These are phyloP conservation scores for Tyto alba DNA, from an alignment of 2,113 vertebrate genomes.

Conservation along the genomic window DNA sequence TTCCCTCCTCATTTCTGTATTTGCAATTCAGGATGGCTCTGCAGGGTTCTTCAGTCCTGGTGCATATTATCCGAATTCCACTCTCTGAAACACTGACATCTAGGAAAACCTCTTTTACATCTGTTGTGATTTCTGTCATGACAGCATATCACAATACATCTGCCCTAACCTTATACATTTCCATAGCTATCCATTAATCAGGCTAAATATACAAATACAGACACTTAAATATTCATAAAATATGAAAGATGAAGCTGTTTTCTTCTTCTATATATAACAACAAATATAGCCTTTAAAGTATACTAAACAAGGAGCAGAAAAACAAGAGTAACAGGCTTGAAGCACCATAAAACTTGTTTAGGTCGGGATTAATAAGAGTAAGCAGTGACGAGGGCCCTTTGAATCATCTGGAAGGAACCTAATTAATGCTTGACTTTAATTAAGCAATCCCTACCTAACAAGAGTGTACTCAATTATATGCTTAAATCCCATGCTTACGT, in stretches of 20 bases:
- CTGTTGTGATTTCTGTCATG: neutral
- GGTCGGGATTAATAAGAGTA: neutral
- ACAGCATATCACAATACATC: neutral
- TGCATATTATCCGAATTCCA: neutral
- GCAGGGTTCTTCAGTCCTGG: neutral
- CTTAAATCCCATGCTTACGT: neutral
- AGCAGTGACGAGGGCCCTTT: neutral
- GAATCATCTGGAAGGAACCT: neutral
- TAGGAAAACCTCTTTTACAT: neutral
- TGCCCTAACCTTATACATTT: neutral
- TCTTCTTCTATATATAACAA: neutral
- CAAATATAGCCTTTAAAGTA: neutral
- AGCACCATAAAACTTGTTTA: neutral
- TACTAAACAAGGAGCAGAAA: neutral
- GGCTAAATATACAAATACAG: neutral
- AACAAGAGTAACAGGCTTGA: neutral
- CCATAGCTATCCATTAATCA: neutral
- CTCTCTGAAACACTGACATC: neutral
- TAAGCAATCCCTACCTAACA: neutral
- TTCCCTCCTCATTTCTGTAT: neutral
- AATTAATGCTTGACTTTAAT: slow-evolving; percentile 26
- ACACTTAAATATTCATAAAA: neutral
- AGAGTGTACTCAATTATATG: neutral
- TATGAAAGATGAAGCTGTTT: neutral
- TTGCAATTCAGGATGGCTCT: neutral